Percentiles rank a stretch among this genome's conserved stretches.
These are phyloP conservation scores for Hofmannophila pseudospretella DNA, from an alignment of 2,888 invertebrate genomes.

Conservation along the genomic window DNA sequence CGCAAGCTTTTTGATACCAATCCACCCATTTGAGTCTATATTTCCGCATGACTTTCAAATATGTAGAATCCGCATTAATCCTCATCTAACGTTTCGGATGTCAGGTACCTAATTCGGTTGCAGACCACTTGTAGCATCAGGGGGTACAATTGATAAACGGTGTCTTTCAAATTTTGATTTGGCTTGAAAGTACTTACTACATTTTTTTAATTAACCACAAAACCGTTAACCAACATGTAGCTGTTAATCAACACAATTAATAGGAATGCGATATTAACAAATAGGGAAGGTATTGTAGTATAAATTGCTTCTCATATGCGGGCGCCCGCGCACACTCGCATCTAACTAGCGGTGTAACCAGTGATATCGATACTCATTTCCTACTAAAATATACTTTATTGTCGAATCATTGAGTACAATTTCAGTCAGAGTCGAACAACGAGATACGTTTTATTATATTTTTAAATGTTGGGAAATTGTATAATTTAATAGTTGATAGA, in stretches of 20 bases:
- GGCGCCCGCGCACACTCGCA: constrained; percentile 54
- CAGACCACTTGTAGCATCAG: too few relatives aligned
- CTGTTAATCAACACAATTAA: constrained; percentile 58
- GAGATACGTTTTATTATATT: background rate
- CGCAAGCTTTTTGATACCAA: too few relatives aligned
- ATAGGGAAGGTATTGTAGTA: constrained; percentile 65
- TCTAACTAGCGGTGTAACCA: constrained; percentile 19
- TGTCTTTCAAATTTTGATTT: too few relatives aligned
- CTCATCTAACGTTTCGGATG: too few relatives aligned
- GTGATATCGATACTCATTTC: constrained; percentile 17
- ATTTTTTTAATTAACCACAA: constrained; percentile 19
- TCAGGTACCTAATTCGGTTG: too few relatives aligned
- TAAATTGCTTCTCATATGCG: constrained; percentile 61
- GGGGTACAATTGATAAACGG: too few relatives aligned
- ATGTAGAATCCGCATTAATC: too few relatives aligned
- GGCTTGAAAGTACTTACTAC: too few relatives aligned
- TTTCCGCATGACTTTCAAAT: too few relatives aligned
- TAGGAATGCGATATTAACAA: constrained; percentile 65
- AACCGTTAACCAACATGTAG: constrained; percentile 70
- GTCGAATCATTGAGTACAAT: constrained; percentile 11
- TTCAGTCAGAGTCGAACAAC: background rate
- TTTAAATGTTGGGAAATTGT: constrained; percentile 17
- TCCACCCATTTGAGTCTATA: too few relatives aligned
- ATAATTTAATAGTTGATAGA: constrained; percentile 53
- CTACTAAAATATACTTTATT: constrained; percentile 31